These are phyloP conservation scores for Meriones psammophilus DNA, from an alignment of 2,797 vertebrate genomes.

Conservation along the genomic window DNA sequence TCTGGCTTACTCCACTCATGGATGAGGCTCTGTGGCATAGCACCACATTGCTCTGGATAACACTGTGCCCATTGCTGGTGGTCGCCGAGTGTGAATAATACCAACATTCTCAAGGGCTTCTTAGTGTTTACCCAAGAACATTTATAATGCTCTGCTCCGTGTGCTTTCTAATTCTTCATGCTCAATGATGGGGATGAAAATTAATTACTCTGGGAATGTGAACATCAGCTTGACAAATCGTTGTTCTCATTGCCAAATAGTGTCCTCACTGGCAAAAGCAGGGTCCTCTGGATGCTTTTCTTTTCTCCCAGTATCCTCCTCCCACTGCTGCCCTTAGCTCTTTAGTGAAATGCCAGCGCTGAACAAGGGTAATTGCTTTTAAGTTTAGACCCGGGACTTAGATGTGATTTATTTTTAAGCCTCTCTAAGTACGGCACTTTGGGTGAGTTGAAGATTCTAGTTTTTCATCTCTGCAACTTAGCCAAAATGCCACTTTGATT, in stretches of 20 bases:
- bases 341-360: constrained; percentile 56
- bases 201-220: constrained; percentile 74
- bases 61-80: background rate
- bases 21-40: background rate
- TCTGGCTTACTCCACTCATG: background rate
- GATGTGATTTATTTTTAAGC: constrained; percentile 68
- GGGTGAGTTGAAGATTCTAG: constrained; percentile 41
- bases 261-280: constrained; percentile 33
- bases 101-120: constrained; percentile 23
- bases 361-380: constrained; percentile 61
- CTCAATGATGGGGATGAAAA: constrained; percentile 73
- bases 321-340: background rate
- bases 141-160: constrained; percentile 70
- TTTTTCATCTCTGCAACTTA: constrained; percentile 38
- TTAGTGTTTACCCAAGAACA: constrained; percentile 46
- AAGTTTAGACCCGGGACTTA: constrained; percentile 61
- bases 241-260: constrained; percentile 65
- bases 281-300: background rate
- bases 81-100: constrained; percentile 46
- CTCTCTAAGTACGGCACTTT: constrained; percentile 47
- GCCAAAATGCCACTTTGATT: constrained; percentile 68
- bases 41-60: background rate
- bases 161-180: constrained; percentile 78
- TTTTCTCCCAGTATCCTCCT: background rate
- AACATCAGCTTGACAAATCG: constrained; percentile 60